Base-by-base conservation (phyloP, 1,140 invertebrate genomes). In the Goniozus legneri region DNA sequence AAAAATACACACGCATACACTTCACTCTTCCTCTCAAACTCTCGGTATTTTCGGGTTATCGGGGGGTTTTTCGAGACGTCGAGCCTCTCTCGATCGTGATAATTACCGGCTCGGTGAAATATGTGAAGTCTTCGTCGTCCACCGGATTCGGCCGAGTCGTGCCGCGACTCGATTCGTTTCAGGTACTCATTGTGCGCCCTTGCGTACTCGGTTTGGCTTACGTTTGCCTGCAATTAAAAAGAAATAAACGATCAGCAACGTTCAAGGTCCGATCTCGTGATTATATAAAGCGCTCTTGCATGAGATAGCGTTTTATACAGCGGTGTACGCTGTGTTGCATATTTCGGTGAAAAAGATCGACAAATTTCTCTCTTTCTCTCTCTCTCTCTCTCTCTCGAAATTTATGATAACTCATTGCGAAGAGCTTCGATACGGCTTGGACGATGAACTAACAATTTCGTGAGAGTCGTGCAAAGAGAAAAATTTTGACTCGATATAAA, bases 101-200 rank as follows among this genome's bases (percentile, higher is more conserved):
- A 66, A 53, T 64, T 71, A 77, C 73, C 71, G 62, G 64, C 48
- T 20, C 67, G 58, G 40, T 66, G 55, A 60, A 73, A 72, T 47
- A 71, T 71, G 56, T 71, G 65, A 53, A 77, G 68, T 42, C 61
- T 69, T 53, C 64, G 69, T 46, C 53, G 56, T 52, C 51, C 55
- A 13, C 44, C 48, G 36, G 19, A 32, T 35, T 60, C 57, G 47
- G 62, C 64, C 34, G 56, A 60, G 56, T 58, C 54, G 49, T 56
- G 48, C 38, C 60, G 51, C 43, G 52, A 60, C 53, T 67, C 63
- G 47, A 77, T 56, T 61, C 67, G 69, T 42, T 61, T 69, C 62
- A 77, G 67, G 66, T 77, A 78, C 65, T 76, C 75, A 58, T 60
- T 62, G 65, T 75, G 74, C 44, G 75, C 75, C 57, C 73, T 67